Evolutionary conservation across 2,797 vertebrate genomes (phyloP).

Genomic region (Salmo trutta): DNA sequence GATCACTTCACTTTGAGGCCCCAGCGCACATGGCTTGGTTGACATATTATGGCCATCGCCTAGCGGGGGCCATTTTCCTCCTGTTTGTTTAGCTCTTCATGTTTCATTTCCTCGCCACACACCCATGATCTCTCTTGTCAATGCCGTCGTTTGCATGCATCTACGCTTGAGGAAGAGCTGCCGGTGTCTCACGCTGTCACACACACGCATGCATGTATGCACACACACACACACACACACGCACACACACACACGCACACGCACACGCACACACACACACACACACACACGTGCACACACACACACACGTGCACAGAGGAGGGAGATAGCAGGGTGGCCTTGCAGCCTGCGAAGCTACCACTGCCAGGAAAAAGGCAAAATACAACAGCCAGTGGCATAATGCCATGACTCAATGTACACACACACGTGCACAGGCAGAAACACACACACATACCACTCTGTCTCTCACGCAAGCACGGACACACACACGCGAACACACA

Average conservation of each 20-base stretch:
- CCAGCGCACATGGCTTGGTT: slow-evolving; percentile 39
- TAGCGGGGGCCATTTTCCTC: slow-evolving; percentile 35
- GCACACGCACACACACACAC: slow-evolving; percentile 25
- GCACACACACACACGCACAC: slow-evolving; percentile 3
- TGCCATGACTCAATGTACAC: not conserved
- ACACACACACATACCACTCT: too few species aligned
- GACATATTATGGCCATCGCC: slow-evolving; percentile 59
- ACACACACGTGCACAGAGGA: slow-evolving; percentile 18
- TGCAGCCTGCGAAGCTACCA: not conserved
- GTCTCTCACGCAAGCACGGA: too few species aligned
- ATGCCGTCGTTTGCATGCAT: slow-evolving; percentile 59
- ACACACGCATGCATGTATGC: slow-evolving; percentile 1
- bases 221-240: not conserved
- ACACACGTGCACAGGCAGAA: not conserved
- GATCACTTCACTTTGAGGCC: slow-evolving; percentile 45
- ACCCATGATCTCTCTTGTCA: slow-evolving; percentile 61
- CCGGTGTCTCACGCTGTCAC: slow-evolving; percentile 19
- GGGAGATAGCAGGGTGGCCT: not conserved
- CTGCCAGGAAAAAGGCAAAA: not conserved
- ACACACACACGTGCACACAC: not conserved
- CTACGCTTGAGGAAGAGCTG: slow-evolving; percentile 45
- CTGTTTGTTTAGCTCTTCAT: slow-evolving; percentile 70
- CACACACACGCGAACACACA: not conserved
- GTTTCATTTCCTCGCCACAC: slow-evolving; percentile 68
- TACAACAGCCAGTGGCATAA: not conserved